A percentile compares a stretch with the other conserved stretches of the same genome.
Evolutionary conservation across 2,113 vertebrate species (phyloP).

Genomic region (Perca fluviatilis): DNA sequence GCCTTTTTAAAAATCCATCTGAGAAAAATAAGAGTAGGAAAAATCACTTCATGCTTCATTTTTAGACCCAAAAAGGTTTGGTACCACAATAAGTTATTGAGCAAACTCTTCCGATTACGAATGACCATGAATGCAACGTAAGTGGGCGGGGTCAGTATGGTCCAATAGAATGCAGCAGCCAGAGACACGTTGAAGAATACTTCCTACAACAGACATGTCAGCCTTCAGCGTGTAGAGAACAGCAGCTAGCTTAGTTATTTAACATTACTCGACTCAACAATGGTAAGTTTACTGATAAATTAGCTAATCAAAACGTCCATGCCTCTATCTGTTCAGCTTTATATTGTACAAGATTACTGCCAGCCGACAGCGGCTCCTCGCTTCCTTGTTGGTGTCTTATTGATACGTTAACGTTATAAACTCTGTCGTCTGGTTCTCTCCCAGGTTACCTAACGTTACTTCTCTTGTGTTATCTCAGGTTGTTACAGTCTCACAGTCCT

Average conservation of each 20-base stretch:
- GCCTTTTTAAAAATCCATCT: background rate
- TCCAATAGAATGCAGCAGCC: slow-evolving; percentile 53
- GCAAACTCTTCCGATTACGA: background rate
- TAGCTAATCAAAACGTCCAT: background rate
- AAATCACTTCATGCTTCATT: background rate
- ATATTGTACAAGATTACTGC: background rate
- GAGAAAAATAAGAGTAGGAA: background rate
- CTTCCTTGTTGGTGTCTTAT: background rate
- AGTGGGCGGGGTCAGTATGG: slow-evolving; percentile 44
- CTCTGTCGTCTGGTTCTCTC: background rate
- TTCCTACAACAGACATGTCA: slow-evolving; percentile 53
- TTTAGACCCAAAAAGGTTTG: background rate
- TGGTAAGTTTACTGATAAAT: slow-evolving; percentile 52
- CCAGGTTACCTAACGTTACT: background rate
- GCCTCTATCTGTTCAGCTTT: background rate
- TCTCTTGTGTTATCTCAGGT: slow-evolving; percentile 54
- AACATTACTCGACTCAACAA: background rate
- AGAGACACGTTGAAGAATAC: slow-evolving; percentile 69
- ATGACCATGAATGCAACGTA: slow-evolving; percentile 27
- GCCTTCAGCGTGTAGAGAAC: slow-evolving; percentile 16
- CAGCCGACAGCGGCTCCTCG: background rate
- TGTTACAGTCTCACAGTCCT: slow-evolving; percentile 19
- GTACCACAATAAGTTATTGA: too few relatives aligned
- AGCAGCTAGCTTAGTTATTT: background rate
- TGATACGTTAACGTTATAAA: background rate